These are phyloP conservation scores for Ciona savignyi DNA, from an alignment of 23 tunicate genomes.

Conservation along the genomic window DNA sequence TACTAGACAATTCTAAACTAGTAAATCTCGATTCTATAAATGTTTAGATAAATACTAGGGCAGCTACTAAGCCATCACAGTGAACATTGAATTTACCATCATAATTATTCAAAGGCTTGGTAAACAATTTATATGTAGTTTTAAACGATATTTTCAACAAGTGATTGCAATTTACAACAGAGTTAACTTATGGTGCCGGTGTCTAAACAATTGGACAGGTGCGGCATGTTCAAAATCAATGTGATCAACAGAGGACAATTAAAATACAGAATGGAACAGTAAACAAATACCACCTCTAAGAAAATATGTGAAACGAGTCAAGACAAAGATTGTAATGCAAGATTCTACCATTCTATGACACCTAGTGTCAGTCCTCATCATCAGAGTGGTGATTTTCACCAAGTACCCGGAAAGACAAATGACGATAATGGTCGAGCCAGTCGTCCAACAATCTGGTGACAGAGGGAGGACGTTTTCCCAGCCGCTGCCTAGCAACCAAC, in stretches of 20 bases:
- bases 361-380: constrained; percentile 58
- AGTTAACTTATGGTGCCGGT: too few relatives aligned
- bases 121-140: too few relatives aligned
- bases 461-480: constrained; percentile 84
- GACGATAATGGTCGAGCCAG: constrained; percentile 93
- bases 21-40: too few relatives aligned
- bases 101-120: too few relatives aligned
- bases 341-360: too few relatives aligned
- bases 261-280: background rate
- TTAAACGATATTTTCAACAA: too few relatives aligned
- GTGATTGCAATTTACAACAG: too few relatives aligned
- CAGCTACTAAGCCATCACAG: background rate
- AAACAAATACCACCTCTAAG: background rate
- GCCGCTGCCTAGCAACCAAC: constrained; percentile 68
- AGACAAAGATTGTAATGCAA: too few relatives aligned
- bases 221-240: too few relatives aligned
- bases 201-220: too few relatives aligned
- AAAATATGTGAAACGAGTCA: background rate
- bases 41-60: background rate
- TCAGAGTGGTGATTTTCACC: constrained; percentile 80
- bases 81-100: too few relatives aligned
- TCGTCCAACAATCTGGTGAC: constrained; percentile 81
- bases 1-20: too few relatives aligned
- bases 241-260: background rate
- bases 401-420: constrained; percentile 53